Conservation (phyloP, 1,140 invertebrate genomes). For the Hypothenemus hampei region DNA sequence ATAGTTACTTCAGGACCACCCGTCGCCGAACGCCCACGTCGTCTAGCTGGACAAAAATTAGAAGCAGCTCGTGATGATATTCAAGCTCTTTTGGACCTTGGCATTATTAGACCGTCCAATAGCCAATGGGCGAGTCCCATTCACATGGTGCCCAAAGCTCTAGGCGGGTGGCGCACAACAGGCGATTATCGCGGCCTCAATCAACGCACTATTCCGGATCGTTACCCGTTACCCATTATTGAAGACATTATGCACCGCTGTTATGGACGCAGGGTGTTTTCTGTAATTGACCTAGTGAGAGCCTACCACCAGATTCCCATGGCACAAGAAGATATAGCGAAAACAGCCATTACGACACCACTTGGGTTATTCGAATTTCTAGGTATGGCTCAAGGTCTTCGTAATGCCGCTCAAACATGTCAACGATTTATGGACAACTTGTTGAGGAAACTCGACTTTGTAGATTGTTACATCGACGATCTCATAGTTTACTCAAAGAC, state of each 20-base stretch:
- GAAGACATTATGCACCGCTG: neutral
- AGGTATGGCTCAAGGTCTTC: neutral
- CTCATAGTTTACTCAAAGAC: neutral
- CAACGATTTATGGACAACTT: neutral
- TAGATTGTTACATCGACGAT: neutral
- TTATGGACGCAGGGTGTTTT: neutral
- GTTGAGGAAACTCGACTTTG: neutral
- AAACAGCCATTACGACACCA: constrained; percentile 40
- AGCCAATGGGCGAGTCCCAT: neutral
- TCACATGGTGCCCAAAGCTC: neutral
- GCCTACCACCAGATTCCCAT: constrained; percentile 50
- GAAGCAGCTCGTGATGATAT: neutral
- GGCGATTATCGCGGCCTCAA: neutral
- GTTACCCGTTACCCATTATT: neutral
- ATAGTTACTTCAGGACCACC: neutral
- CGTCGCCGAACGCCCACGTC: neutral
- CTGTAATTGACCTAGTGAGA: constrained; percentile 37
- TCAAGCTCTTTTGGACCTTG: neutral
- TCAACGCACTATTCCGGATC: neutral
- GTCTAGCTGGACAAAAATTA: neutral
- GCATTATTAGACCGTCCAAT: neutral
- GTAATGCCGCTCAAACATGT: neutral
- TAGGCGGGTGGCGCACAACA: neutral
- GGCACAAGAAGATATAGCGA: constrained; percentile 37
- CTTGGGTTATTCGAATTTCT: constrained; percentile 42